A percentile compares a stretch with the other conserved stretches of the same genome.
Evolutionary conservation across 2,797 vertebrate species (phyloP).

Genomic region (Tarsius wallacei): DNA sequence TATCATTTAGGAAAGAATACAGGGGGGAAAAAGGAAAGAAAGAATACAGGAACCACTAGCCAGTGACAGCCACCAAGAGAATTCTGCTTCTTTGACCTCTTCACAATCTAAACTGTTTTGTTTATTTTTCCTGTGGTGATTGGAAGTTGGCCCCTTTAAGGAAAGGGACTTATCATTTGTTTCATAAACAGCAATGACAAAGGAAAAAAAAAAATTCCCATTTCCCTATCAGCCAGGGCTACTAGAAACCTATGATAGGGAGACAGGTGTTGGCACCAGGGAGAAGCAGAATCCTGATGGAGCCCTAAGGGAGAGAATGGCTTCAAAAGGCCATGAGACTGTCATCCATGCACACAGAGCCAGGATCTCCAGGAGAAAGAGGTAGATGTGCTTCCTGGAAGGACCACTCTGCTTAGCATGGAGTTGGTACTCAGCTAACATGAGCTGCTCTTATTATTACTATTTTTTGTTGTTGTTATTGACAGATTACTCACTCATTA

Average conservation of each 20-base stretch:
- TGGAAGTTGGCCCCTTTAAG: neutral
- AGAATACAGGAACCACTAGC: neutral
- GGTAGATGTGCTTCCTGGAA: neutral
- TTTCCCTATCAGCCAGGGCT: conserved; percentile 29
- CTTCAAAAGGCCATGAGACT: neutral
- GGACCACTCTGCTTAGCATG: neutral
- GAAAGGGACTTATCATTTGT: conserved; percentile 21
- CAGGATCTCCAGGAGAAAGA: neutral
- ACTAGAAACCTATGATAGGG: neutral
- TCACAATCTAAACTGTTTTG: neutral
- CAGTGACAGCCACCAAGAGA: neutral
- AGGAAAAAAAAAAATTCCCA: neutral
- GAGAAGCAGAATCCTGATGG: neutral
- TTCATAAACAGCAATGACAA: conserved; percentile 49
- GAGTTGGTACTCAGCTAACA: neutral
- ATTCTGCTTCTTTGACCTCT: neutral
- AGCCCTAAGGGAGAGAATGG: neutral
- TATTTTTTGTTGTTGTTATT: too few species aligned
- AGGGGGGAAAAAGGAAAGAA: too few species aligned
- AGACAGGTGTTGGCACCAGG: neutral
- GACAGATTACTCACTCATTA: neutral
- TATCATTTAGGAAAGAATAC: conserved; percentile 24
- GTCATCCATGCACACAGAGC: neutral
- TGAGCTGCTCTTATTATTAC: neutral
- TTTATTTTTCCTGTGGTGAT: neutral